Base-by-base conservation (phyloP, 2,888 invertebrate species). In the Rotaria sp. region DNA sequence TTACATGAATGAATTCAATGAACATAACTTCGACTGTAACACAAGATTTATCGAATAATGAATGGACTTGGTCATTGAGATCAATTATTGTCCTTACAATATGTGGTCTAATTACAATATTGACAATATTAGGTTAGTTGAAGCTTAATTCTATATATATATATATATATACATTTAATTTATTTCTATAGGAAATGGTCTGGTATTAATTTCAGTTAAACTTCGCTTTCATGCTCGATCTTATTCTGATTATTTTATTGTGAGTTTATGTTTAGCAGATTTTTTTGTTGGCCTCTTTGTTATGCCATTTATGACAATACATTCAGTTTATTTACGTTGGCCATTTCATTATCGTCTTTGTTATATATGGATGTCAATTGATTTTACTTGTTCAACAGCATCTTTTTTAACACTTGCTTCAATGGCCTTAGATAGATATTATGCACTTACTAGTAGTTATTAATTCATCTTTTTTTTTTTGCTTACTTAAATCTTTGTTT, bases 311-410 rank as follows among this genome's bases (percentile, higher is more conserved):
- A 86, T 86, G 86, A 85, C 85, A 50, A 13, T 86, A 35, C 50
- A 45, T 52, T 75, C 86, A 52, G 35, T 85, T 30, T n/a, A 38
- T 24, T 59, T 57, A 85, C n/a, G 52, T 41, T 86, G 86, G 86
- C 57, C 50, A 59, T 86, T 26, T 84, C 48, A 55, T 45, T 85
- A 86, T 15, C 55, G 35, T 30, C 2, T 85, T 41, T 86, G 86
- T 50, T 75, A 86, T 35, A 45, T 57, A 57, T 86, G 86, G 86
- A 86, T 86, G 86, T 52, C 86, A 30, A 52, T 85, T 80, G 86
- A 86, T 38, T 86, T 86, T 86, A 48, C 85, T 45, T 86, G 86
- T 74, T 85, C 85, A 50, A 85, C 86, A 85, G 86, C 86, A 50
- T 85, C 85, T 13, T 86, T 86, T 86, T 50, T 86, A 48, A 86